These are phyloP conservation scores for Myotis davidii DNA, from an alignment of 2,113 vertebrate genomes.

Conservation along the genomic window DNA sequence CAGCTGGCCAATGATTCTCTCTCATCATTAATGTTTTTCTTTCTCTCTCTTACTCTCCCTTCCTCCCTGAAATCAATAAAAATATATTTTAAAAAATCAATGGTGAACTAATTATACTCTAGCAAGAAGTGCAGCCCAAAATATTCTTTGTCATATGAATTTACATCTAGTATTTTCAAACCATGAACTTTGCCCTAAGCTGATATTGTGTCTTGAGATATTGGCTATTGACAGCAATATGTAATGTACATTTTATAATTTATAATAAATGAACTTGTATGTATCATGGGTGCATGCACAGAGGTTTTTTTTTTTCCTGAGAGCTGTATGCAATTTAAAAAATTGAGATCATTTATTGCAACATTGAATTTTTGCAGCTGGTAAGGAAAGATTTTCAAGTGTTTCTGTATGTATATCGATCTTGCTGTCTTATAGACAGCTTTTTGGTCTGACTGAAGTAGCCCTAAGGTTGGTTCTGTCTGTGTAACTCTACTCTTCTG, in stretches of 20 bases:
- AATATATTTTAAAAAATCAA: not conserved
- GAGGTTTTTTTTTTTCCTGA: not conserved
- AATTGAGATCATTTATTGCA: not conserved
- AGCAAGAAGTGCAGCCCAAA: constrained; percentile 30
- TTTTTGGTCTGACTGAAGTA: not conserved
- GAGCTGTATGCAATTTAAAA: not conserved
- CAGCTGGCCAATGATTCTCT: no score
- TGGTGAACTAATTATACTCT: not conserved
- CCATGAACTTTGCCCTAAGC: not conserved
- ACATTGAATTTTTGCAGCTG: constrained; percentile 2
- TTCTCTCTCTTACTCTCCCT: no score
- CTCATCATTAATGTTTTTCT: no score
- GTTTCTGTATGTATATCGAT: not conserved
- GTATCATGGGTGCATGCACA: not conserved
- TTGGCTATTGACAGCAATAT: not conserved
- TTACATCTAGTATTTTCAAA: constrained; percentile 36
- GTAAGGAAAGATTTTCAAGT: constrained; percentile 30
- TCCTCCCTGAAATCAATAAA: no score
- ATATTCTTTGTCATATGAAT: constrained; percentile 31
- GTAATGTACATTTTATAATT: not conserved
- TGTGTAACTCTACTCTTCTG: not conserved
- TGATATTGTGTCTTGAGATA: constrained; percentile 37
- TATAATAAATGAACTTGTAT: not conserved
- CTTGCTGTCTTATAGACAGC: not conserved
- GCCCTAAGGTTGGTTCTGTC: not conserved